Evolutionary conservation across 1,140 invertebrate species (phyloP).

Genomic region (Drosophila yakuba): DNA sequence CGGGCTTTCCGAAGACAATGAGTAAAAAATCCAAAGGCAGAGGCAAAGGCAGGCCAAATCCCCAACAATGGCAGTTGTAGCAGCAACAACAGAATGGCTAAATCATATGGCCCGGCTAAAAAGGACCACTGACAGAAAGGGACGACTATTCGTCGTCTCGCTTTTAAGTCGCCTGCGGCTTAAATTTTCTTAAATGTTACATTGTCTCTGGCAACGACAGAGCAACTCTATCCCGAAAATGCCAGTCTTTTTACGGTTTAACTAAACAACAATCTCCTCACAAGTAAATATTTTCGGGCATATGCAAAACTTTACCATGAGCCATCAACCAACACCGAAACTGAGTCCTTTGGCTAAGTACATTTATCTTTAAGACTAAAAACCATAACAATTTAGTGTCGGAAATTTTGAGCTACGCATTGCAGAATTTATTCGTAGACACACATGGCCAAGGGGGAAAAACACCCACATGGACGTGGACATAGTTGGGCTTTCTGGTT

Average conservation of each 20-base stretch:
- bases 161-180: slow-evolving; percentile 79
- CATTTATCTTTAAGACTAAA: slow-evolving; percentile 60
- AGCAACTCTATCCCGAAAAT: slow-evolving; percentile 28
- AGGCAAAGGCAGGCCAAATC: slow-evolving; percentile 54
- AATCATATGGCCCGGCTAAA: slow-evolving; percentile 65
- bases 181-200: slow-evolving; percentile 81
- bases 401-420: slow-evolving; percentile 76
- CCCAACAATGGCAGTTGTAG: slow-evolving; percentile 38
- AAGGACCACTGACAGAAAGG: slow-evolving; percentile 41
- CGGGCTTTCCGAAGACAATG: slow-evolving; percentile 36
- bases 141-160: slow-evolving; percentile 40
- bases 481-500: slow-evolving; percentile 43
- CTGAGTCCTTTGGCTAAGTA: slow-evolving; percentile 37
- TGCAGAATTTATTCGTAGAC: slow-evolving; percentile 58
- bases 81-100: slow-evolving; percentile 44
- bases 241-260: slow-evolving; percentile 79
- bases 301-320: slow-evolving; percentile 72
- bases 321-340: slow-evolving; percentile 31
- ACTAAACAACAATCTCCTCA: slow-evolving; percentile 78
- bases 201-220: slow-evolving; percentile 61
- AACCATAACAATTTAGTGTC: slow-evolving; percentile 77
- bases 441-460: not conserved
- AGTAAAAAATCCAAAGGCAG: slow-evolving; percentile 30
- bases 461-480: slow-evolving; percentile 26
- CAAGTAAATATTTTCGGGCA: slow-evolving; percentile 80